Evolutionary conservation across 2,888 invertebrate species (phyloP), one percentile per base, ranked within the genome.

Genomic region (Shargacucullia verbasci): DNA sequence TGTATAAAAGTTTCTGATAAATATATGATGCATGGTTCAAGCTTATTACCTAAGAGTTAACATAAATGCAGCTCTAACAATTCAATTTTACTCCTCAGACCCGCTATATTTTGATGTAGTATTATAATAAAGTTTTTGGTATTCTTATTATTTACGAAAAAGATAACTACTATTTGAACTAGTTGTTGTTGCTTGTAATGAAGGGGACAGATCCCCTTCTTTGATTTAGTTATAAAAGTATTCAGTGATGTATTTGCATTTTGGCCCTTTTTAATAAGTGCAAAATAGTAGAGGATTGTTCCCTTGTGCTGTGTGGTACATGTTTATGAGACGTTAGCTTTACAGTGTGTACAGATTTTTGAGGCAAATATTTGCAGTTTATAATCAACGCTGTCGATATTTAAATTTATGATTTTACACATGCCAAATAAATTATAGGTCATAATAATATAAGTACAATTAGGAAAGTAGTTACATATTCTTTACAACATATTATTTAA

Each of bases 81-180:
- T 35, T 35, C 35, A 6, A 9, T 13, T 45, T 45, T 35, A 35
- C 35, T 35, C 35, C 35, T 35, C 35, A 35, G 35, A 35, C 35
- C 35, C 11, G 20, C 20, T 6, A 35, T 35, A 35, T 35, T 35
- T 35, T 35, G 35, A 35, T 35, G 35, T 9, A 35, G 35, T 35
- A 35, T 35, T 35, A 13, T 35, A 35, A 35, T 35, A 7, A 35
- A 35, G 8, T 35, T 35, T 35, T 35, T 12, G 12, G 13, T 13
- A 13, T 35, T 6, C 7, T 35, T 12, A 35, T 35, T 35, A 13
- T 35, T 35, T 35, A 13, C 35, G 35, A 35, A 35, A 35, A 35
- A 35, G 35, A 35, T 35, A 13, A 12, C 13, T 35, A 13, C 0
- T 13, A 35, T 13, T 35, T 35, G 13, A n/a, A n/a, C n/a, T n/a